These are phyloP conservation scores for Cantharis rustica DNA, from an alignment of 2,888 invertebrate species.

Conservation along the genomic window DNA sequence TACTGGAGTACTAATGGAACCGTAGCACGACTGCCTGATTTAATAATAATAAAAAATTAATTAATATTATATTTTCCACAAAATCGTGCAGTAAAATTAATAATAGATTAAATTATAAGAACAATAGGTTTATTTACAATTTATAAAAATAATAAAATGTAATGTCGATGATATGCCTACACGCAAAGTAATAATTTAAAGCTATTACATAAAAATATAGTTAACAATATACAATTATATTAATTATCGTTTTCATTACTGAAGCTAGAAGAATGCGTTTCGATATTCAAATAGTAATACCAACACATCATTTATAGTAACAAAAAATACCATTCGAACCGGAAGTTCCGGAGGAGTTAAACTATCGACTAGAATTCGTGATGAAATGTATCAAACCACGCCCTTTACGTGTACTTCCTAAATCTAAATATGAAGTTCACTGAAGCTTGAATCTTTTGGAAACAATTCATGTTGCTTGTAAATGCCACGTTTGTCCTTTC, in stretches of 20 bases:
- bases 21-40: background rate
- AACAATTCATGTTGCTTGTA: conserved; percentile 25
- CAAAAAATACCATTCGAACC: conserved; percentile 17
- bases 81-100: conserved; percentile 10
- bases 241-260: conserved; percentile 16
- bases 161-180: background rate
- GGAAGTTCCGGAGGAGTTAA: conserved; percentile 21
- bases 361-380: conserved; percentile 27
- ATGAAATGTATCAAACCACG: conserved; percentile 34
- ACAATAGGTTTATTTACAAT: conserved; percentile 3
- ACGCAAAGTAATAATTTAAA: conserved; percentile 27
- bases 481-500: conserved; percentile 21
- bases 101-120: conserved; percentile 13
- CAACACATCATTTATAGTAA: conserved; percentile 1
- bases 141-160: background rate
- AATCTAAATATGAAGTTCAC: conserved; percentile 34
- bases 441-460: conserved; percentile 20
- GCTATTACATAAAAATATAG: conserved; percentile 16
- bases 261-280: background rate
- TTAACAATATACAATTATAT: conserved; percentile 16
- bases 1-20: background rate
- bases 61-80: background rate
- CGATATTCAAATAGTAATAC: background rate
- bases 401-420: conserved; percentile 36
- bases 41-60: background rate